These are phyloP conservation scores for Cylindroiulus punctatus DNA, from an alignment of 2,888 invertebrate genomes.

Conservation along the genomic window DNA sequence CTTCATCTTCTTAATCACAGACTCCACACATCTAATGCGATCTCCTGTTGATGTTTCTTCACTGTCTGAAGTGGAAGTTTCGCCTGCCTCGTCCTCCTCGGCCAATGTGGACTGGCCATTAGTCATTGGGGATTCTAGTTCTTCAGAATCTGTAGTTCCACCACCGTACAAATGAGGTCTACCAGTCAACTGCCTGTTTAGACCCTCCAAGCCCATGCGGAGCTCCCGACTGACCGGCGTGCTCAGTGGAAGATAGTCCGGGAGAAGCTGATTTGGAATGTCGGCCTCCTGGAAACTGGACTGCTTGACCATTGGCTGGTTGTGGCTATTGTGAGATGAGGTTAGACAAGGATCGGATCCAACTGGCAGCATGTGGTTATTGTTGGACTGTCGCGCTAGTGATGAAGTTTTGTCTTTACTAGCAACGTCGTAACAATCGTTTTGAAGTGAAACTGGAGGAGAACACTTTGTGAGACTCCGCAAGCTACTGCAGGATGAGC, in stretches of 20 bases:
- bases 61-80: constrained; percentile 50
- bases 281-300: constrained; percentile 57
- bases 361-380: background rate
- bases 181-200: constrained; percentile 86
- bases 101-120: background rate
- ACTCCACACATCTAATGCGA: constrained; percentile 43
- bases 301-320: constrained; percentile 51
- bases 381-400: background rate
- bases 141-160: constrained; percentile 58
- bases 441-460: background rate
- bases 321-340: background rate
- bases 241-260: constrained; percentile 84
- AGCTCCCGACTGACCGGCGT: constrained; percentile 87
- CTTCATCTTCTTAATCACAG: constrained; percentile 24
- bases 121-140: constrained; percentile 59
- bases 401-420: background rate
- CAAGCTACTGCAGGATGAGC: constrained; percentile 70
- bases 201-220: constrained; percentile 81
- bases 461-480: background rate
- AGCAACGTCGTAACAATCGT: constrained; percentile 17
- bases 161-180: constrained; percentile 53
- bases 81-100: constrained; percentile 49
- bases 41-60: constrained; percentile 54
- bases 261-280: constrained; percentile 73
- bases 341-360: background rate